Evolutionary conservation across 2,888 invertebrate species (phyloP).

Genomic region (Lymantria dispar): DNA sequence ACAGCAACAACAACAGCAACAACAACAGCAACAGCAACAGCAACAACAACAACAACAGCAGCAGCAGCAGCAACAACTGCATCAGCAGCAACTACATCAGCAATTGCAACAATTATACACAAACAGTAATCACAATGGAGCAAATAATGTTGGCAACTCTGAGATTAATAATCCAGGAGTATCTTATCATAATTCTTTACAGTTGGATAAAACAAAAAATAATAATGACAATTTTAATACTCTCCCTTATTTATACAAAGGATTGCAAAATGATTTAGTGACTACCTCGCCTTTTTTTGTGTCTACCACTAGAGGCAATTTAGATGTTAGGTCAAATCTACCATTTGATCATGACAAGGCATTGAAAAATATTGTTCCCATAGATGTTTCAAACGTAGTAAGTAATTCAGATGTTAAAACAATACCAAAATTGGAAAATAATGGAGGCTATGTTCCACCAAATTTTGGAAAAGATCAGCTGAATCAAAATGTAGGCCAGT

Average conservation of each 20-base stretch:
- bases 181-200: conserved; percentile 41
- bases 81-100: conserved; percentile 21
- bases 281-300: conserved; percentile 63
- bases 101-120: conserved; percentile 36
- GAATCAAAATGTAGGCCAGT: conserved; percentile 56
- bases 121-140: conserved; percentile 33
- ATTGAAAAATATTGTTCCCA: conserved; percentile 73
- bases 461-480: conserved; percentile 57
- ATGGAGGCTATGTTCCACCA: conserved; percentile 41
- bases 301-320: conserved; percentile 46
- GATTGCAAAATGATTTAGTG: conserved; percentile 55
- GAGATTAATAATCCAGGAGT: conserved; percentile 27
- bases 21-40: conserved; percentile 49
- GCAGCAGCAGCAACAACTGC: conserved; percentile 50
- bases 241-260: conserved; percentile 43
- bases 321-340: conserved; percentile 58
- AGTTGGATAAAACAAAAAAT: conserved; percentile 48
- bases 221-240: conserved; percentile 43
- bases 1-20: too few relatives aligned
- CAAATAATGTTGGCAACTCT: conserved; percentile 36
- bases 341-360: conserved; percentile 76
- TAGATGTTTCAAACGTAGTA: conserved; percentile 72
- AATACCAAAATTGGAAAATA: conserved; percentile 36
- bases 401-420: conserved; percentile 55
- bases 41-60: conserved; percentile 47